Evolutionary conservation across 1,140 invertebrate species (phyloP), one percentile per base, ranked within the genome.

Genomic region (Drosophila burlai): DNA sequence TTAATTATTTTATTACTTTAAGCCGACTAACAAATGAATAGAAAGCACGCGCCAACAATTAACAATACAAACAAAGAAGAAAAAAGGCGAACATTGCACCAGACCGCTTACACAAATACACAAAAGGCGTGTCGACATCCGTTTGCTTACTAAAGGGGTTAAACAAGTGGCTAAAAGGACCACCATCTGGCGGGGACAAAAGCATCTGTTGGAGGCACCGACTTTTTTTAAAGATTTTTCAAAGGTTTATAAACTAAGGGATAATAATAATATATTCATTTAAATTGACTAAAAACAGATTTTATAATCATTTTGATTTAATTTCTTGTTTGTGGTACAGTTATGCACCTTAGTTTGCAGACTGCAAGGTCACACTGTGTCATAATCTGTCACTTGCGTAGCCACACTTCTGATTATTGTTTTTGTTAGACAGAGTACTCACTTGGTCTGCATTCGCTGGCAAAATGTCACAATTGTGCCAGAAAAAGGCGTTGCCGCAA

Each of bases 1-100:
- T 84, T 89, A 89, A 89, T 89, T 89, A 84, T 89, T 89, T 89
- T 90, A 89, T 89, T 81, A 81, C 74, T 84, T 83, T 76, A 81
- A 89, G 83, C 67, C 80, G 57, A 73, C 78, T 58, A 76, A 84
- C 84, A 89, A 89, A 89, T 84, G 85, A 74, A 76, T 55, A 71
- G 65, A 68, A 76, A 54, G 80, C 84, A 89, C 85, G 85, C 84
- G 58, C 69, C 40, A 43, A 64, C 78, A 89, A 89, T 89, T 89
- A 87, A 74, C 68, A 65, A 71, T 64, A 50, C 52, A 76, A 83
- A 65, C 64, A 74, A 74, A 57, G 45, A 67, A 64, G 58, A 72
- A 73, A 72, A 75, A 68, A 36, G 59, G 31, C 66, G 31, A 73
- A 52, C 46, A 60, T 49, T 50, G 58, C 50, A 58, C 4, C 36